Conservation (phyloP, 2,797 vertebrate genomes). For the Paramormyrops hopkinsi region DNA sequence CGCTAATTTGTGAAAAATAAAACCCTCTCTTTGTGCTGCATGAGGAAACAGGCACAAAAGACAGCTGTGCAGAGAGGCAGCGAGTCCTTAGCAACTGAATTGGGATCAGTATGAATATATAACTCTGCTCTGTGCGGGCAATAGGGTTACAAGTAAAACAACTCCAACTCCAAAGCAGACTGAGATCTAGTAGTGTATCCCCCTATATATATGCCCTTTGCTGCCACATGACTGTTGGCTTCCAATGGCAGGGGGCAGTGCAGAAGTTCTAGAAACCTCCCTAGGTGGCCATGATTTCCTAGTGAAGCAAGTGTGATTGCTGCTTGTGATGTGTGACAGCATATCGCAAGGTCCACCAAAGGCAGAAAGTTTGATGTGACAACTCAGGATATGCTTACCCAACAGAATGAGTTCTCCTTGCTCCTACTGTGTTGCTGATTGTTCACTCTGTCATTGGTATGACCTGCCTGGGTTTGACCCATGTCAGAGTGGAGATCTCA, state of each 20-base stretch:
- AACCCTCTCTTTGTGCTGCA: slow-evolving; percentile 40
- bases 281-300: neutral
- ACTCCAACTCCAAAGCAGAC: neutral
- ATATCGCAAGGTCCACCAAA: neutral
- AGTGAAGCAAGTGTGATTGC: neutral
- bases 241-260: neutral
- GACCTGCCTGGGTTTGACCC: neutral
- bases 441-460: neutral
- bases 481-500: neutral
- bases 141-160: neutral
- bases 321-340: neutral
- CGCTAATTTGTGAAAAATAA: slow-evolving; percentile 45
- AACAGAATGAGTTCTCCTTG: neutral
- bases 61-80: slow-evolving; percentile 39
- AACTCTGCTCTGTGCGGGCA: neutral
- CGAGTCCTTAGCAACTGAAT: slow-evolving; percentile 15
- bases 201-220: neutral
- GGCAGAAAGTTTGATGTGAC: neutral
- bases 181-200: neutral
- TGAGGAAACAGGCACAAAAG: slow-evolving; percentile 45
- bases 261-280: neutral
- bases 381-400: neutral
- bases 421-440: neutral
- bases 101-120: neutral
- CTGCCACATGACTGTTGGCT: neutral